Percentiles rank a stretch among this genome's conserved stretches.
Evolutionary conservation across 1,140 invertebrate species (phyloP).

Genomic region (Calephelis virginiensis): DNA sequence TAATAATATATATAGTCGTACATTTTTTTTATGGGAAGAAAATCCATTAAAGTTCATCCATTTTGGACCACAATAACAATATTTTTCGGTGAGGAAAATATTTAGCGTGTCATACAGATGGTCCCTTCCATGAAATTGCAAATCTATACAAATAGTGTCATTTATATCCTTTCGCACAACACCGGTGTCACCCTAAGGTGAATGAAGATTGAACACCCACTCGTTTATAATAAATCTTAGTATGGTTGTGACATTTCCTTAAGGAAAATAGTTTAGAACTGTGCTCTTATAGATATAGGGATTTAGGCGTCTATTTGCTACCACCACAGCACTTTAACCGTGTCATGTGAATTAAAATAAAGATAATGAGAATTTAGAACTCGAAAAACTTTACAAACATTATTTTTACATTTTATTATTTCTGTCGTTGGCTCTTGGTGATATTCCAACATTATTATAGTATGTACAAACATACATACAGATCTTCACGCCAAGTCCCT

Average conservation of each 20-base stretch:
- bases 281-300: slow-evolving; percentile 17
- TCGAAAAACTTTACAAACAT: no score
- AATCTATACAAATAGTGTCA: slow-evolving; percentile 63
- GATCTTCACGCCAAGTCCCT: no score
- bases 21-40: no score
- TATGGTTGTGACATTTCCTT: slow-evolving; percentile 13
- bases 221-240: slow-evolving; percentile 48
- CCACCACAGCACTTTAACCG: not conserved
- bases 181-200: slow-evolving; percentile 37
- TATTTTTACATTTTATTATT: no score
- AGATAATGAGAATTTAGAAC: no score
- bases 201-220: slow-evolving; percentile 51
- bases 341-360: no score
- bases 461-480: no score
- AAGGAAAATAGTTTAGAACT: slow-evolving; percentile 8
- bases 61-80: slow-evolving; percentile 7
- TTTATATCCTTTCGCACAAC: slow-evolving; percentile 47
- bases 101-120: slow-evolving; percentile 24
- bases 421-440: no score
- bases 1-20: no score
- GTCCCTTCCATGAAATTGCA: slow-evolving; percentile 33
- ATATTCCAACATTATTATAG: no score
- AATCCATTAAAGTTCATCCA: no score
- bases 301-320: not conserved
- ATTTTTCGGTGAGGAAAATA: slow-evolving; percentile 26